Conservation (phyloP, 2,888 invertebrate species). For the Drosophila maculinotata region DNA sequence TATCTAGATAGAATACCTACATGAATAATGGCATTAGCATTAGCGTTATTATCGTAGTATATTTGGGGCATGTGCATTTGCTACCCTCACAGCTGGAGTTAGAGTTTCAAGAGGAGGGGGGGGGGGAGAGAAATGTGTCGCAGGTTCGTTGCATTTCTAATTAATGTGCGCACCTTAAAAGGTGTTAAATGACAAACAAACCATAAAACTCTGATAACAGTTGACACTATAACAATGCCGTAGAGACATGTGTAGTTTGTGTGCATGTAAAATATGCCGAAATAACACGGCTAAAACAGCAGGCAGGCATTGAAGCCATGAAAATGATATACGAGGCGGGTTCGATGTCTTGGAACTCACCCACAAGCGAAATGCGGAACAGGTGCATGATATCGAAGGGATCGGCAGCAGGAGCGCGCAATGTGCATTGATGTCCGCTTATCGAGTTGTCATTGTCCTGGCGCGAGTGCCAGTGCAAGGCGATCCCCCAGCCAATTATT, state of each 20-base stretch:
- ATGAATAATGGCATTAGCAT: constrained; percentile 31
- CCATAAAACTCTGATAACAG: constrained; percentile 79
- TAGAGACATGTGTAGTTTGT: constrained; percentile 13
- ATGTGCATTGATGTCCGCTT: constrained; percentile 80
- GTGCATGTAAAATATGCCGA: constrained; percentile 35
- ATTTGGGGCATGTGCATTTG: constrained; percentile 33
- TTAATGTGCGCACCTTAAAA: constrained; percentile 75
- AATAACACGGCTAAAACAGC: constrained; percentile 57
- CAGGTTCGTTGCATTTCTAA: constrained; percentile 75
- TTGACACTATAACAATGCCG: constrained; percentile 53
- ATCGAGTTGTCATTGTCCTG: constrained; percentile 82
- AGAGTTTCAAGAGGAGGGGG: neutral
- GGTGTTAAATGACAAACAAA: constrained; percentile 83
- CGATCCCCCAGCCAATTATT: constrained; percentile 65
- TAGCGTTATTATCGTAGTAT: constrained; percentile 43
- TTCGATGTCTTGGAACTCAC: constrained; percentile 55
- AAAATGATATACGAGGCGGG: constrained; percentile 68
- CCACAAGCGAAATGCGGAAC: constrained; percentile 62
- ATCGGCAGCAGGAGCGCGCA: constrained; percentile 48
- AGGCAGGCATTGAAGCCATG: constrained; percentile 52
- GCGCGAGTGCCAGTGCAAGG: no score
- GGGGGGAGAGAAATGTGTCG: constrained; percentile 27
- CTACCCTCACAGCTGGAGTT: constrained; percentile 46
- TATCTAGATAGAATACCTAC: neutral
- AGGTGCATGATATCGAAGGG: constrained; percentile 66